A percentile compares a stretch with the other conserved stretches of the same genome.
Conservation (phyloP, 2,888 invertebrate species). For the Hypena proboscidalis region DNA sequence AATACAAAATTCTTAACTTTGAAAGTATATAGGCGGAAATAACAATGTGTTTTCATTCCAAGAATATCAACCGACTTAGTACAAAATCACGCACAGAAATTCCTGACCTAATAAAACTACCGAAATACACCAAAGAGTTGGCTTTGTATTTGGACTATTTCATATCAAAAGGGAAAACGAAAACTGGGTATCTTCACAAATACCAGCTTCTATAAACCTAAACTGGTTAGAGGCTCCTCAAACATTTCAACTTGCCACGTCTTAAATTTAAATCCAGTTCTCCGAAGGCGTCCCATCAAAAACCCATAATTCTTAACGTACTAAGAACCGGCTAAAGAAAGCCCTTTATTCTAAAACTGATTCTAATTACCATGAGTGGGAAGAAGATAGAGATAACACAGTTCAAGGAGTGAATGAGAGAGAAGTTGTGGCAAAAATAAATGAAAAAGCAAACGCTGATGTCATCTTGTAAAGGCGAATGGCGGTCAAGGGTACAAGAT, state of each 20-base stretch:
- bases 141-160: too few relatives aligned
- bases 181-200: too few relatives aligned
- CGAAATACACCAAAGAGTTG: neutral
- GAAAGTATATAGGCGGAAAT: too few relatives aligned
- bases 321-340: constrained; percentile 32
- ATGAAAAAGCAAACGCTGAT: constrained; percentile 69
- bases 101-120: constrained; percentile 3
- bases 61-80: neutral
- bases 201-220: too few relatives aligned
- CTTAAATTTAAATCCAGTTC: constrained; percentile 25
- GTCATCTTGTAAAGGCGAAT: constrained; percentile 72
- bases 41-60: too few relatives aligned
- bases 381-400: constrained; percentile 32
- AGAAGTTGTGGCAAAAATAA: constrained; percentile 64
- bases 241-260: constrained; percentile 8
- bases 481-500: constrained; percentile 77
- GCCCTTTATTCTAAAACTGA: constrained; percentile 43
- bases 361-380: constrained; percentile 46
- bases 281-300: constrained; percentile 15
- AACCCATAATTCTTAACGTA: constrained; percentile 14
- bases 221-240: too few relatives aligned
- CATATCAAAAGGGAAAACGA: too few relatives aligned
- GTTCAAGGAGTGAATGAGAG: constrained; percentile 46
- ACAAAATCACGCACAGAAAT: neutral
- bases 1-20: too few relatives aligned